Evolutionary conservation across 2,113 vertebrate genomes (phyloP).

Genomic region (rat (Rattus norvegicus)): GRCr8 NC_086035.1:66179501-66180000

Average conservation of each 20-base stretch:
- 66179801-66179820: background rate
- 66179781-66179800: background rate
- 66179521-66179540: too few species aligned
- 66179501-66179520: background rate
- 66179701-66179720: background rate
- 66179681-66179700: background rate
- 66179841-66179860: background rate
- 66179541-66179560: too few species aligned
- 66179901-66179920: background rate
- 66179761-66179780: background rate
- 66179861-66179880: background rate
- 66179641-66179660: constrained; percentile 91
- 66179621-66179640: constrained; percentile 73
- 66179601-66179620: too few species aligned
- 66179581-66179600: too few species aligned
- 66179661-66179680: background rate
- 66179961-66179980: background rate
- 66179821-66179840: background rate
- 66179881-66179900: background rate
- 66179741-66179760: background rate
- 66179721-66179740: background rate
- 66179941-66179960: background rate
- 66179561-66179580: too few species aligned
- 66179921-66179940: background rate
- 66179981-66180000: background rate